Evolutionary conservation across 2,113 vertebrate species (phyloP).

Genomic region (Aleadryas rufinucha): DNA sequence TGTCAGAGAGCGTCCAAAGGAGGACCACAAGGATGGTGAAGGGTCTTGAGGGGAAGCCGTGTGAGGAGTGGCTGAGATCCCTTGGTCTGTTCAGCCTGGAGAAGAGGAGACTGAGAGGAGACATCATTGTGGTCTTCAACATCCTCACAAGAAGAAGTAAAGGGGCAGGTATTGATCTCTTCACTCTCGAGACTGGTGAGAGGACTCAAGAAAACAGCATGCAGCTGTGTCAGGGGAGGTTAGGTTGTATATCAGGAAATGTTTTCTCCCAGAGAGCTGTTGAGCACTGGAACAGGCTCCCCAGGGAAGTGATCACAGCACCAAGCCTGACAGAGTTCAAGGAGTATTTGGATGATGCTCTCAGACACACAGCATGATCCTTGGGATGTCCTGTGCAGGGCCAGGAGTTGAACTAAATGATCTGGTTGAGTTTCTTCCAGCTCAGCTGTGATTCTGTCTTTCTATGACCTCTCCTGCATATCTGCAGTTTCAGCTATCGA

Average conservation of each 20-base stretch:
- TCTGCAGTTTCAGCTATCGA: background rate
- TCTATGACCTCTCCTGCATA: background rate
- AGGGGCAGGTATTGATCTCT: background rate
- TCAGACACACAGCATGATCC: background rate
- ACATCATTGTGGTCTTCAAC: accelerated
- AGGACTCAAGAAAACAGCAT: background rate
- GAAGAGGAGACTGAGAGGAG: background rate
- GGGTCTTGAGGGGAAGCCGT: accelerated
- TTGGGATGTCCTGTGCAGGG: background rate
- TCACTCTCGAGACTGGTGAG: accelerated
- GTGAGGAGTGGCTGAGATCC: background rate
- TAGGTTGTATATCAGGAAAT: background rate
- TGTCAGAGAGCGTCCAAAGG: background rate
- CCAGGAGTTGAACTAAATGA: background rate
- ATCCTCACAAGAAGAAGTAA: accelerated
- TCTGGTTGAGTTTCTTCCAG: background rate
- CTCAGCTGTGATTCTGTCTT: background rate
- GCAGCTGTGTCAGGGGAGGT: accelerated
- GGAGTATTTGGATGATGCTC: background rate
- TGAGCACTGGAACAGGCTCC: background rate
- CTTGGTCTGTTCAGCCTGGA: background rate
- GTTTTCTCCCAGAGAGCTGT: too few relatives aligned
- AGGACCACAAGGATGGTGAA: accelerated
- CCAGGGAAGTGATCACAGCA: background rate
- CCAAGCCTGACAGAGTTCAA: background rate